Evolutionary conservation across 30 jellyfish, hydroid and myxozoan species (phyloP).

Genomic region (Sanderia malayensis): DNA sequence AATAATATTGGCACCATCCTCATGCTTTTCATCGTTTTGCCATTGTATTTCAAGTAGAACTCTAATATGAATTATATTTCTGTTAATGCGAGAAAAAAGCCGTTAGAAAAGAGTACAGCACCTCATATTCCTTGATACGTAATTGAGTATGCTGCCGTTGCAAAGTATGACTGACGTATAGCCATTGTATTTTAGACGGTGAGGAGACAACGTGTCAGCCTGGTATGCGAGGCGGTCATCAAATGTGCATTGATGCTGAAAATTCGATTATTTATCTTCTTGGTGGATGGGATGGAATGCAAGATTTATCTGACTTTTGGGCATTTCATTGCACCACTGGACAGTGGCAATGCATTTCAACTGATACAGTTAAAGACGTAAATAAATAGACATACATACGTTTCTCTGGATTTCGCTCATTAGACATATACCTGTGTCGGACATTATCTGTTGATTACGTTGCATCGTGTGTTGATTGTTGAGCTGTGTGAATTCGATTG

Average conservation of each 20-base stretch:
- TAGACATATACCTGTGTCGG: background rate
- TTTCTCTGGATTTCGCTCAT: background rate
- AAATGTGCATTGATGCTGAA: constrained; percentile 87
- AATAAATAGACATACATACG: constrained; percentile 67
- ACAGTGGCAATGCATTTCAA: constrained; percentile 81
- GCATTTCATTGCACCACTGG: constrained; percentile 64
- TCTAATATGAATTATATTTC: too few relatives aligned
- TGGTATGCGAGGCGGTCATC: constrained; percentile 99
- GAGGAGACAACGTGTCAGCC: constrained; percentile 70
- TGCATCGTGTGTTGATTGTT: background rate
- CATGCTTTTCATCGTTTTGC: too few relatives aligned
- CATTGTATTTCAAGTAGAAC: too few relatives aligned
- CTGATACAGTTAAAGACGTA: constrained; percentile 71
- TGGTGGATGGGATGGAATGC: constrained; percentile 99
- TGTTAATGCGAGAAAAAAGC: too few relatives aligned
- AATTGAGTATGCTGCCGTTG: too few relatives aligned
- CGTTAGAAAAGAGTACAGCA: too few relatives aligned
- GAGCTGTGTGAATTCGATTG: background rate
- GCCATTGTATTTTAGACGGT: too few relatives aligned
- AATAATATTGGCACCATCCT: background rate
- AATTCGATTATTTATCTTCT: constrained; percentile 67
- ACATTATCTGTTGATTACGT: constrained; percentile 17
- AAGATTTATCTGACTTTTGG: constrained; percentile 93
- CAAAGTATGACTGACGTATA: too few relatives aligned
- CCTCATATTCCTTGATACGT: too few relatives aligned